phyloP scores from a whole-genome alignment of 1,140 invertebrate species.

The Diprion similis region DNA sequence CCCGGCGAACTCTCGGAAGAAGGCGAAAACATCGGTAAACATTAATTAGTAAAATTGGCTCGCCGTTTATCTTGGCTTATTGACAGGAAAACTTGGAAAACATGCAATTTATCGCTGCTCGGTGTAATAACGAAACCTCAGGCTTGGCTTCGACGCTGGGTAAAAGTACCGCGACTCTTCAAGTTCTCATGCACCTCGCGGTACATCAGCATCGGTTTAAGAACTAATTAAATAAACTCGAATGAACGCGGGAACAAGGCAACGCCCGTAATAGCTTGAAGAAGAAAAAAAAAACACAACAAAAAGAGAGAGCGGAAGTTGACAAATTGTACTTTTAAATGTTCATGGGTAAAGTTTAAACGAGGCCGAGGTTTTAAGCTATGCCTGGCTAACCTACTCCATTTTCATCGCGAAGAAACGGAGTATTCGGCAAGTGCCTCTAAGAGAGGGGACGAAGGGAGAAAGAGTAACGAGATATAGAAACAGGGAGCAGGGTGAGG shows the following conservation, averaged over 20 bases:
- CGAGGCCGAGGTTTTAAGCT: not conserved
- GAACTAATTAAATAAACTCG: not conserved
- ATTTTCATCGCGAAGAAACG: no score
- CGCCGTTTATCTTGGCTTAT: conserved; percentile 26
- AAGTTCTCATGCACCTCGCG: not conserved
- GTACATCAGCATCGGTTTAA: not conserved
- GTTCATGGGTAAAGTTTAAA: not conserved
- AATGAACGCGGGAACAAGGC: not conserved
- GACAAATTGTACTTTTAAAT: conserved; percentile 21
- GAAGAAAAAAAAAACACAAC: no score
- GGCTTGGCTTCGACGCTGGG: not conserved
- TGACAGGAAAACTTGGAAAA: conserved; percentile 23
- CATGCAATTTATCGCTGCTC: conserved; percentile 15
- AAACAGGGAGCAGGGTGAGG: no score
- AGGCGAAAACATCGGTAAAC: conserved; percentile 24
- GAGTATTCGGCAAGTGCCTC: no score
- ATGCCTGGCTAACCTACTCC: no score
- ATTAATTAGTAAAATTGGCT: conserved; percentile 32
- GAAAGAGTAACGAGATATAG: no score
- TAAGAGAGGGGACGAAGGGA: no score
- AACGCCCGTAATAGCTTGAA: not conserved
- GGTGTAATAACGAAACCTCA: no score
- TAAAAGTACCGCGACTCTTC: not conserved
- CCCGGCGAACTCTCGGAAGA: conserved; percentile 4
- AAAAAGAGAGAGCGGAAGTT: not conserved